Evolutionary conservation across 2,113 vertebrate genomes (phyloP), one percentile per base, ranked within the genome.

Genomic region (Athene cunicularia): DNA sequence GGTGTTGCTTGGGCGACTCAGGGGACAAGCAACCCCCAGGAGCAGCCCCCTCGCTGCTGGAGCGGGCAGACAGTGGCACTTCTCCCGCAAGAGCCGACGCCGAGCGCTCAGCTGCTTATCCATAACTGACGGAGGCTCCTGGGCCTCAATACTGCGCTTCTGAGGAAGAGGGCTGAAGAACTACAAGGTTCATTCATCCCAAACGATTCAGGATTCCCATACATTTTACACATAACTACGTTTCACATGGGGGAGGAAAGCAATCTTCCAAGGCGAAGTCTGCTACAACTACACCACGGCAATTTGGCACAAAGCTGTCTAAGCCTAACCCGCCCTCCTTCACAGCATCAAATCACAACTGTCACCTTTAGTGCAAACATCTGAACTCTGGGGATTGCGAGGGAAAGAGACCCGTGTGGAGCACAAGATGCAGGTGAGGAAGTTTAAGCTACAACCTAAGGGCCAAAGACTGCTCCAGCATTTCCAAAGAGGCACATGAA

Each of bases 101-200:
- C 0, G 9, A 37, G 60, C 0, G 5, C n/a, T 45, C 43, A 18
- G 16, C 43, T 45, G 43, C 43, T 43, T 16, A 43, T 43, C 60
- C 11, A 5, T 16, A 6, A 5, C 35, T 7, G 8, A 11, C 0
- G 5, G 68, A n/a, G 20, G 60, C 60, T 9, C 28, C 39, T 7
- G 8, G 19, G 27, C 23, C 63, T 43, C 60, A 1, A 2, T 4
- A 6, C 32, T 1, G 11, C 4, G 1, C 7, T 45, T 66, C 1
- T 10, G 28, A 66, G 35, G 20, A 67, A 12, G 32, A 32, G 12
- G 30, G 14, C 3, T 7, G 50, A 52, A 35, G 3, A 33, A 11
- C 39, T 1, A 8, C 12, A 3, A 17, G 49, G 19, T 74, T 26
- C 14, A 1, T 18, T 41, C 32, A 37, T 15, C 56, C 56, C 33